phyloP scores from a whole-genome alignment of 2,888 invertebrate genomes.

The Lamellibrachia satsuma region DNA sequence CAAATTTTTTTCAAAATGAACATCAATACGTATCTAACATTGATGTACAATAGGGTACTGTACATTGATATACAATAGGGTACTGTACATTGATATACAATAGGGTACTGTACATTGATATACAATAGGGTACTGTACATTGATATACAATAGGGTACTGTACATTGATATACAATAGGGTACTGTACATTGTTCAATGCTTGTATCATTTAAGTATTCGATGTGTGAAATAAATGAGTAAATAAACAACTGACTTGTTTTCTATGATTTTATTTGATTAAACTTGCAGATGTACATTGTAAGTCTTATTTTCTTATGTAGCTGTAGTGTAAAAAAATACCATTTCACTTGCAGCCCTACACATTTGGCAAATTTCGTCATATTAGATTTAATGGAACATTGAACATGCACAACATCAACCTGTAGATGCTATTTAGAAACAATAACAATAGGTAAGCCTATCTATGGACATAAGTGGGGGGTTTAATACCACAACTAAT shows the following conservation, averaged over 20 bases:
- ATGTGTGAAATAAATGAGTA: neutral
- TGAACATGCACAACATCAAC: too few relatives aligned
- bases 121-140: neutral
- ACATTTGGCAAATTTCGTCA: too few relatives aligned
- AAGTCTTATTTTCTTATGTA: too few relatives aligned
- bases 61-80: neutral
- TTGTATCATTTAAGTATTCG: neutral
- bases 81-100: too few relatives aligned
- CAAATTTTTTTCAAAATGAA: neutral
- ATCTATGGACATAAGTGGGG: too few relatives aligned
- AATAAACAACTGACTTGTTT: neutral
- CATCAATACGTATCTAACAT: neutral
- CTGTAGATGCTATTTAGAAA: too few relatives aligned
- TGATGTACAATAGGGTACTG: neutral
- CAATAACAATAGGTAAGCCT: too few relatives aligned
- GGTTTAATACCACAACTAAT: too few relatives aligned
- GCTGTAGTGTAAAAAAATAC: too few relatives aligned
- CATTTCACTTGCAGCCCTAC: too few relatives aligned
- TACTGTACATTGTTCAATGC: neutral
- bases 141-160: neutral
- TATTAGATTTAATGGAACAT: too few relatives aligned
- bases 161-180: neutral
- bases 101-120: neutral
- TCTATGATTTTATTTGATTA: neutral
- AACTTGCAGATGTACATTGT: too few relatives aligned